phyloP scores from a whole-genome alignment of 1,140 invertebrate genomes.

The Tribolium madens region DNA sequence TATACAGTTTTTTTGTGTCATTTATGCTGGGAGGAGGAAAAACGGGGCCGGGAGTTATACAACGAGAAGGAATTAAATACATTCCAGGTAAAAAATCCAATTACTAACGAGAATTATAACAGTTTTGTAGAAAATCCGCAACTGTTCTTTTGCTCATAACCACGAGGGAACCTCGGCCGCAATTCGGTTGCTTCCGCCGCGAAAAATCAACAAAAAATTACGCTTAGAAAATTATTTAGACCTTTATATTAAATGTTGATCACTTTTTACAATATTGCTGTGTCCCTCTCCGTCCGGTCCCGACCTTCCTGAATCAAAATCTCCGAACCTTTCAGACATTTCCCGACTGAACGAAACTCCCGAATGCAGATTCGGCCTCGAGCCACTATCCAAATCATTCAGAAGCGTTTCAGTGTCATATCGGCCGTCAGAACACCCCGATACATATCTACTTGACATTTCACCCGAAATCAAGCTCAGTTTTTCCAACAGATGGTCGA shows the following conservation, averaged over 20 bases:
- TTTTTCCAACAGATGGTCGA: conserved; percentile 61
- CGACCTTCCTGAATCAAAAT: background rate
- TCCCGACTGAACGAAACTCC: conserved; percentile 10
- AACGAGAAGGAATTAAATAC: conserved; percentile 49
- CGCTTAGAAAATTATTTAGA: conserved; percentile 59
- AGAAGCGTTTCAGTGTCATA: conserved; percentile 52
- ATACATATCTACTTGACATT: conserved; percentile 56
- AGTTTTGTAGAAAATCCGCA: conserved; percentile 62
- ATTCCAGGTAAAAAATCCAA: conserved; percentile 52
- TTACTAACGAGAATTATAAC: no score
- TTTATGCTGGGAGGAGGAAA: conserved; percentile 57
- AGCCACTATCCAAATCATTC: conserved; percentile 51
- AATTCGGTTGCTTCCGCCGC: conserved; percentile 45
- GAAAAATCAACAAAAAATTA: conserved; percentile 56
- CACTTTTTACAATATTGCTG: conserved; percentile 2
- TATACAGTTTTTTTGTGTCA: conserved; percentile 56
- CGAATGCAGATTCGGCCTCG: conserved; percentile 52
- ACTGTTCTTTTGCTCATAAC: conserved; percentile 59
- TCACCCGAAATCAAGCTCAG: conserved; percentile 56
- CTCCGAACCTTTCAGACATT: conserved; percentile 13
- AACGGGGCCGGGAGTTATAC: conserved; percentile 49
- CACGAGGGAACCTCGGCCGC: conserved; percentile 59
- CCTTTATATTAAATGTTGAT: conserved; percentile 57
- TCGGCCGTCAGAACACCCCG: conserved; percentile 62
- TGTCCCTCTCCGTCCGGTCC: background rate